Base-by-base conservation (phyloP, 2,888 invertebrate species). In the Caenorhabditis sp. region DNA sequence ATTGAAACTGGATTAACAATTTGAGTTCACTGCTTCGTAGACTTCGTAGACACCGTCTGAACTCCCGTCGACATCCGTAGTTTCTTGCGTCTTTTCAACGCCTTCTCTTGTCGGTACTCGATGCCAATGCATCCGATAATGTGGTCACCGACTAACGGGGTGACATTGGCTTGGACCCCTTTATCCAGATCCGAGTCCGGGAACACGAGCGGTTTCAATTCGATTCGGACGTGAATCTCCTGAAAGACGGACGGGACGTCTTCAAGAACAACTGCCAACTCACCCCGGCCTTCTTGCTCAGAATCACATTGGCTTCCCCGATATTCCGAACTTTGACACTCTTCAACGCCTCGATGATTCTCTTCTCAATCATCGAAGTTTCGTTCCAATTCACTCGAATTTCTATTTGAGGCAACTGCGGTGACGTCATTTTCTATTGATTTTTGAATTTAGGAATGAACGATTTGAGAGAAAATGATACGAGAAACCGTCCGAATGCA, bases 321-420 rank as follows among this genome's bases (percentile, higher is more conserved):
- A 77, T 56, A 13, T 55, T 62, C 4, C 62, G 55, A 15, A 61
- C 44, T 50, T 62, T 62, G 6, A 55, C 50, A 3, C 24, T 22
- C 47, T 68, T 62, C 69, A 77, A 9, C 18, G 62, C 62, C 20
- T 69, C 69, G 32, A 68, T 44, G 13, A 77, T 68, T n/a, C 64
- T 77, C 20, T 56, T 18, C 18, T 69, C 62, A 22, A 68, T 69
- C 20, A 35, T 67, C 13, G 67, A 28, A 26, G 68, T 61, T 37
- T 76, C 76, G 51, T 61, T 61, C 76, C 76, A 76, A 61, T 53
- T 51, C 8, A 76, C 60, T 22, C 67, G 67, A 61, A 61, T n/a
- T 35, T 76, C 67, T 37, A 76, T 67, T 50, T 50, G 20, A 22
- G 58, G 37, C 8, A 50, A 53, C 40, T n/a, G 22, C 13, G 67